phyloP scores from a whole-genome alignment of 2,113 vertebrate genomes.

The Proteles cristata region DNA sequence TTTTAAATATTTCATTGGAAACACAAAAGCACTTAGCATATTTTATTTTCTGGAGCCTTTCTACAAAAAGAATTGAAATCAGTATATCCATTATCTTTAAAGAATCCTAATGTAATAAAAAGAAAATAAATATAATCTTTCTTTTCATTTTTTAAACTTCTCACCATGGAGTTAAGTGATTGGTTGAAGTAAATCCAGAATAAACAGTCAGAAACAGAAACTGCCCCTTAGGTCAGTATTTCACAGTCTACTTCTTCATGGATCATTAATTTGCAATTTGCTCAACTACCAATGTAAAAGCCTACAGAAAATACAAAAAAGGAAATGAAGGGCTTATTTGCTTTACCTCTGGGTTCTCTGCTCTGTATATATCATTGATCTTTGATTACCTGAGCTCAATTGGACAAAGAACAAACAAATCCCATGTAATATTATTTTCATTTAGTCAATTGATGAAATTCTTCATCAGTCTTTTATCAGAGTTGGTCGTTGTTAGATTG shows the following conservation, averaged over 20 bases:
- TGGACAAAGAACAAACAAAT: constrained; percentile 63
- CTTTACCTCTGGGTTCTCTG: constrained; percentile 19
- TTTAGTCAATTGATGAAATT: constrained; percentile 50
- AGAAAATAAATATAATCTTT: constrained; percentile 13
- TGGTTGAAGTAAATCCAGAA: background rate
- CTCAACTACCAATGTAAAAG: constrained; percentile 36
- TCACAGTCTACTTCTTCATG: background rate
- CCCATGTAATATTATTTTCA: constrained; percentile 45
- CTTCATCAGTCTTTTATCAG: background rate
- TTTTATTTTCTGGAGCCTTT: constrained; percentile 22
- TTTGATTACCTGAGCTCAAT: constrained; percentile 62
- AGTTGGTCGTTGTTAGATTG: constrained; percentile 18
- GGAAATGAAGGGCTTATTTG: constrained; percentile 46
- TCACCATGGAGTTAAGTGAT: background rate
- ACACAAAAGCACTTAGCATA: background rate
- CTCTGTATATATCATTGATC: constrained; percentile 21
- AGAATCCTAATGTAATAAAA: background rate
- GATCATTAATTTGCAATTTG: constrained; percentile 50
- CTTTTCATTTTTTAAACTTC: background rate
- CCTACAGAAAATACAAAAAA: constrained; percentile 41
- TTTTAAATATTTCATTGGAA: constrained; percentile 38
- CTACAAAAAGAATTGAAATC: background rate
- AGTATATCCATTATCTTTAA: background rate
- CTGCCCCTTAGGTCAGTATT: background rate
- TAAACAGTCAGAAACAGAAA: background rate